Base-by-base conservation (phyloP, 2,113 vertebrate species). In the Phoenicopterus ruber region DNA sequence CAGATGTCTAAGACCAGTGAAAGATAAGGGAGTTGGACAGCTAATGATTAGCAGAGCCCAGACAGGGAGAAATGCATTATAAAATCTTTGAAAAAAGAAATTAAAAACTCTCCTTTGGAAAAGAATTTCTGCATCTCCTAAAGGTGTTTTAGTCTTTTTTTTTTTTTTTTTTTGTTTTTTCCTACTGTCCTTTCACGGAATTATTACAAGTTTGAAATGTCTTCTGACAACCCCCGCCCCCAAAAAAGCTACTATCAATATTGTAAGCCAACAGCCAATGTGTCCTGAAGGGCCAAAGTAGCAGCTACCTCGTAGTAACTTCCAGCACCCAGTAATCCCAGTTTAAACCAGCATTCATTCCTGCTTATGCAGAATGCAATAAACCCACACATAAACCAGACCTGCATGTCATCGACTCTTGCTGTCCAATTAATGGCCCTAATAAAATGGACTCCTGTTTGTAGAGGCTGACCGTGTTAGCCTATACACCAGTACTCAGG, bases 301-400 rank as follows among this genome's bases (percentile, higher is more conserved):
- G 7, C 61, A 71, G 13, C 20, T 67, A 65, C 17, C 3, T 12
- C 1, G 0, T 19, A 44, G 18, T 16, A 34, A 44, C 17, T 76
- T 72, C 19, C 29, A 66, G 36, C 12, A 49, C 7, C 22, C 34
- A 18, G 32, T 16, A 85, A 66, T 47, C 1, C 7, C 38, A 38
- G 19, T 63, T 82, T 36, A 74, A 67, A 0, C 4, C 34, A 67
- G 4, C 11, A 47, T 38, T 63, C 6, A 29, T 55, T 63, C 24
- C 42, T 79, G 25, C 1, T 81, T 62, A 44, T n/a, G 25, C 26
- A 74, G 82, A 76, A 63, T 0, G 0, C 6, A 71, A n/a, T 24
- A 61, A 90, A 42, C 7, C 6, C 49, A 52, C 18, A 17, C 3
- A 25, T 6, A 71, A 88, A 71, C 10, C 7, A 70, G 21, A 57